Percentiles rank a stretch among this genome's conserved stretches.
Conservation (phyloP, 2,113 vertebrate species). For the Pipra filicauda region DNA sequence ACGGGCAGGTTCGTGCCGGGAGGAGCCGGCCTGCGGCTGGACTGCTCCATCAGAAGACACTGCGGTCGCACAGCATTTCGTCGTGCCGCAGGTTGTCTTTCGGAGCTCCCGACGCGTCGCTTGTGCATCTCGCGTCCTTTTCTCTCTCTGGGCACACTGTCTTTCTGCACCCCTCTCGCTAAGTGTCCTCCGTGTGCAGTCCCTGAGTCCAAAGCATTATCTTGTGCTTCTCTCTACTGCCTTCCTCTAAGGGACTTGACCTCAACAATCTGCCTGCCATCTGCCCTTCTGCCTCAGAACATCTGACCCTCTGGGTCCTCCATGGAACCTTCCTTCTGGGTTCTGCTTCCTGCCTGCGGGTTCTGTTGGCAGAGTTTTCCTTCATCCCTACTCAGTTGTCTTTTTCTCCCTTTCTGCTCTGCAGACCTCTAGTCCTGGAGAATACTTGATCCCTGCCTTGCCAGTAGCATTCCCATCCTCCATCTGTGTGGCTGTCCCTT, state of each 20-base stretch:
- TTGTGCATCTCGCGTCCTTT: too few relatives aligned
- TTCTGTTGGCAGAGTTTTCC: background rate
- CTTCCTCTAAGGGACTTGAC: background rate
- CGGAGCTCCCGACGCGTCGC: background rate
- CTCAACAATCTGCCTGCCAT: background rate
- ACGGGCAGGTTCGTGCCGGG: accelerated
- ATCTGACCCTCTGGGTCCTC: background rate
- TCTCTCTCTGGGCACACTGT: background rate
- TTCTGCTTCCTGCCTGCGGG: background rate
- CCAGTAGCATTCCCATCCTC: background rate
- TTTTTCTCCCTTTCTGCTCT: background rate
- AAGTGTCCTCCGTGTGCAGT: background rate
- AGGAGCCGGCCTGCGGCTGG: accelerated
- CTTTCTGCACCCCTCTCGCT: background rate
- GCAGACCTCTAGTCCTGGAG: too few relatives aligned
- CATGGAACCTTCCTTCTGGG: background rate
- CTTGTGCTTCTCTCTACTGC: background rate
- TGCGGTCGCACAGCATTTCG: accelerated
- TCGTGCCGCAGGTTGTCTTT: background rate
- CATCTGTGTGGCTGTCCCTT: background rate
- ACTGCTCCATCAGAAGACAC: accelerated
- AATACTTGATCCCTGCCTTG: background rate
- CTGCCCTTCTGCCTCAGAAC: background rate
- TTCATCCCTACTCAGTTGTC: background rate
- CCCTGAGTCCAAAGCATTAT: background rate